These are phyloP conservation scores for Chionomys nivalis DNA, from an alignment of 2,113 vertebrate genomes.

Conservation along the genomic window DNA sequence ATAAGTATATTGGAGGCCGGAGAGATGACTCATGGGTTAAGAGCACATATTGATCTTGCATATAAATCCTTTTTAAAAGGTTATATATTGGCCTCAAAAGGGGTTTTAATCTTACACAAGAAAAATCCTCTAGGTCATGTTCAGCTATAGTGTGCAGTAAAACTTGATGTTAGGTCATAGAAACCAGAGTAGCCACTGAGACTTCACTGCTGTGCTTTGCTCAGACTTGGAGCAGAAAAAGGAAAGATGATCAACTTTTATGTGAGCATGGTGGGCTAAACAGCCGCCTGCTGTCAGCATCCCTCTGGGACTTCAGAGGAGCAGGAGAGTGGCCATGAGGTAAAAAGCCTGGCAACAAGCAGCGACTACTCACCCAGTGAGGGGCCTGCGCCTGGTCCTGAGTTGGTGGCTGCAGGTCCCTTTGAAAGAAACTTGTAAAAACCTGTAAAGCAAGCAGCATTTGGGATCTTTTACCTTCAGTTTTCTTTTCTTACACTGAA, in stretches of 20 bases:
- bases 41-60: neutral
- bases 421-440: conserved; percentile 7
- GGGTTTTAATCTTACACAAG: conserved; percentile 24
- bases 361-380: neutral
- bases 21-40: neutral
- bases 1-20: neutral
- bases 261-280: conserved; percentile 3
- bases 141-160: neutral
- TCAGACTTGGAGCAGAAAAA: neutral
- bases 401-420: neutral
- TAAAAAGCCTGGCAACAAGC: neutral
- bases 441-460: neutral
- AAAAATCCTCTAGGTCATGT: neutral
- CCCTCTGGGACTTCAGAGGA: neutral
- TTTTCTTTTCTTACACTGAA: conserved; percentile 21
- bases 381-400: neutral
- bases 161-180: neutral
- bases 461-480: neutral
- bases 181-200: neutral
- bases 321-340: neutral
- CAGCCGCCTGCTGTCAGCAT: neutral
- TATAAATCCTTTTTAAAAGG: neutral
- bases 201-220: neutral
- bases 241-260: neutral
- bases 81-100: neutral